These are phyloP conservation scores for Drosophila tropicalis DNA, from an alignment of 1,140 invertebrate genomes.

Conservation along the genomic window DNA sequence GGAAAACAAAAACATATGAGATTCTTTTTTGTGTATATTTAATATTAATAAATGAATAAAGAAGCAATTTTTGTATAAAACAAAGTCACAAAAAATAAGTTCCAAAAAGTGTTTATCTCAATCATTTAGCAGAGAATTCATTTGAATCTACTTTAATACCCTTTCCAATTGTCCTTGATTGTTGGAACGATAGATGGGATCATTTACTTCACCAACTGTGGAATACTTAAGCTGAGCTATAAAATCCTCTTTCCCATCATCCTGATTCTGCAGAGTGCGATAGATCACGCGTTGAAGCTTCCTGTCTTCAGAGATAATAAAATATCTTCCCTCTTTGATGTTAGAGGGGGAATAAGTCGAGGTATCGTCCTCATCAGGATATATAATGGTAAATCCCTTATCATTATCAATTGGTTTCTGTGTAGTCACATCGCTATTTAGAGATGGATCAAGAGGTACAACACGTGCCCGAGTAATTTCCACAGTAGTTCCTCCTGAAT, in stretches of 20 bases:
- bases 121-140: no score
- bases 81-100: conserved; percentile 73
- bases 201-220: conserved; percentile 70
- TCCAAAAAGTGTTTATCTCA: background rate
- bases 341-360: conserved; percentile 1
- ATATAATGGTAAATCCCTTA: conserved; percentile 56
- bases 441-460: conserved; percentile 33
- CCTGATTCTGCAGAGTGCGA: conserved; percentile 54
- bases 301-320: conserved; percentile 67
- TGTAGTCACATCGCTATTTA: conserved; percentile 21
- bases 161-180: conserved; percentile 69
- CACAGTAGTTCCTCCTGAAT: conserved; percentile 26
- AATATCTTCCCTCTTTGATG: conserved; percentile 69
- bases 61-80: conserved; percentile 83
- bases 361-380: conserved; percentile 57
- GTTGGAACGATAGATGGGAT: conserved; percentile 77
- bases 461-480: conserved; percentile 67
- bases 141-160: conserved; percentile 15
- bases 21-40: conserved; percentile 79
- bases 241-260: conserved; percentile 59
- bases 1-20: conserved; percentile 65
- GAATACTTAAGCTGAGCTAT: conserved; percentile 73
- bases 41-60: conserved; percentile 78
- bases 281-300: conserved; percentile 70
- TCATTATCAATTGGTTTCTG: conserved; percentile 19